A percentile compares a stretch with the other conserved stretches of the same genome.
Evolutionary conservation across 2,113 vertebrate species (phyloP).

Genomic region (Charina bottae): DNA sequence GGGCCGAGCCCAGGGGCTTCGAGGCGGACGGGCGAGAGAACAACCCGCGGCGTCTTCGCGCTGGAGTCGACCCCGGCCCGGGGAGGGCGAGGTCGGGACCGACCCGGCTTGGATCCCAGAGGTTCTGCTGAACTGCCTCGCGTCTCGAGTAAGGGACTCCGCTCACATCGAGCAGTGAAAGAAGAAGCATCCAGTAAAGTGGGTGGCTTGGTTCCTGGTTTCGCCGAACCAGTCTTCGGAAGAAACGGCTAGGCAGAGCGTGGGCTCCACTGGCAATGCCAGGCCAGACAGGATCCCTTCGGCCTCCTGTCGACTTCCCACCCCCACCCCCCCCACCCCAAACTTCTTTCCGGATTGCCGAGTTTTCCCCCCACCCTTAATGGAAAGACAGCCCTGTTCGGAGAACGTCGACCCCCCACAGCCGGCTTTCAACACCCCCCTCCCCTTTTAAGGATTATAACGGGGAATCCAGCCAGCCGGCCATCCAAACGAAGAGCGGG

Average conservation of each 20-base stretch:
- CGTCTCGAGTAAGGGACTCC: neutral
- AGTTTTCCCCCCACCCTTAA: neutral
- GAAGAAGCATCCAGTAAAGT: too few relatives aligned
- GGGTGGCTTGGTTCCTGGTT: neutral
- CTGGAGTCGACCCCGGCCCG: neutral
- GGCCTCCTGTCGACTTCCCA: neutral
- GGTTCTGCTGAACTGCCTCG: neutral
- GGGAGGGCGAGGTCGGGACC: neutral
- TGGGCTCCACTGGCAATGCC: neutral
- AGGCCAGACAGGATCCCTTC: neutral
- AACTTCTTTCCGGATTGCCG: neutral
- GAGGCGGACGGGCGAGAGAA: neutral
- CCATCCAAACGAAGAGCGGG: neutral
- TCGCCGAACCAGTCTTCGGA: neutral
- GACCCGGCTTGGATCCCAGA: rapidly evolving
- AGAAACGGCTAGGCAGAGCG: neutral
- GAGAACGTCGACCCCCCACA: neutral
- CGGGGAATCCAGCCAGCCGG: neutral
- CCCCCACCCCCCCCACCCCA: neutral
- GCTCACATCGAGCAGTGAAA: neutral
- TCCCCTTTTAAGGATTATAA: neutral
- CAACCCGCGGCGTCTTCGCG: neutral
- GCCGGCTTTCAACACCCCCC: neutral
- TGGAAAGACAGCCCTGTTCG: neutral
- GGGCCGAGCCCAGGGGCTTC: neutral